Evolutionary conservation across 2,888 invertebrate genomes (phyloP).

Genomic region (Lepidocyrtinus sp.): DNA sequence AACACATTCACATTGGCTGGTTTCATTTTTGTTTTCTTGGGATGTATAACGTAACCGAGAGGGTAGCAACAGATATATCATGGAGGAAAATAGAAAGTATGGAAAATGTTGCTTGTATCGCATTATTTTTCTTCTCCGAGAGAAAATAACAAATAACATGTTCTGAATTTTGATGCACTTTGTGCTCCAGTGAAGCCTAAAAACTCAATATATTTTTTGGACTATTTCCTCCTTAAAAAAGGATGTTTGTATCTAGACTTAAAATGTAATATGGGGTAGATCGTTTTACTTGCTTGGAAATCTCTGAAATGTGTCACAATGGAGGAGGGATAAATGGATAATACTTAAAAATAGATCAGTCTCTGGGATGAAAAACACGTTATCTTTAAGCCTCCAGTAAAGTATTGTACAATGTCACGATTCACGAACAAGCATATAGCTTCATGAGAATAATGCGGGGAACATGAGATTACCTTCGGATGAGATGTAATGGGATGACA

Average conservation of each 20-base stretch:
- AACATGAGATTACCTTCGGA: no score
- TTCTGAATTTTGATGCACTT: constrained; percentile 42
- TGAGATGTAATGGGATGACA: no score
- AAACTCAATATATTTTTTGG: background rate
- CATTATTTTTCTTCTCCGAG: background rate
- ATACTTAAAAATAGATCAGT: background rate
- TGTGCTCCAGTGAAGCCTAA: background rate
- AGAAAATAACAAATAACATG: constrained; percentile 27
- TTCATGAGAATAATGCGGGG: no score
- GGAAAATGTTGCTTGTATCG: background rate
- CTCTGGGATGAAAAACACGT: no score
- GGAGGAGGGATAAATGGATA: background rate
- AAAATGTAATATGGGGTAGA: no score
- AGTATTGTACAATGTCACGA: no score
- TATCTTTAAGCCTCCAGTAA: no score
- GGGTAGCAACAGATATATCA: background rate
- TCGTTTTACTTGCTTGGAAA: no score
- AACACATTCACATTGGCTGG: constrained; percentile 41
- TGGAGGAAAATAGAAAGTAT: background rate
- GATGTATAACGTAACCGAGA: background rate
- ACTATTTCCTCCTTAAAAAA: background rate
- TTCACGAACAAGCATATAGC: no score
- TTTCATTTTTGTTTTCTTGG: constrained; percentile 36
- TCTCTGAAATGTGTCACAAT: no score
- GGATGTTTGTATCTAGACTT: no score